Conservation (phyloP, 2,113 vertebrate species). For the Passer domesticus region DNA sequence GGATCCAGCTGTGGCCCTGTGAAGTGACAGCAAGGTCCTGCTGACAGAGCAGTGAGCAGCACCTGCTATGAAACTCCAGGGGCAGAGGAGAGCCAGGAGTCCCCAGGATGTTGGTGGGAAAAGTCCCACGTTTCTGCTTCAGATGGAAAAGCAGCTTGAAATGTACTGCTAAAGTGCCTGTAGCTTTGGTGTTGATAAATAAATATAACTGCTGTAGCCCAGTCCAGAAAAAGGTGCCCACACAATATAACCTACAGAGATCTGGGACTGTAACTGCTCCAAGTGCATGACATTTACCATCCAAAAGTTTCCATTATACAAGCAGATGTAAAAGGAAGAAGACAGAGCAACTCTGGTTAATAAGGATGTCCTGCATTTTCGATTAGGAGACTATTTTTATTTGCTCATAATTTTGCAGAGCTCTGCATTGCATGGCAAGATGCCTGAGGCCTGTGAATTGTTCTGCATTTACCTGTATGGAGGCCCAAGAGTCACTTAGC, state of each 20-base stretch:
- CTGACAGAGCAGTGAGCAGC: not conserved
- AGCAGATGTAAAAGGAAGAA: not conserved
- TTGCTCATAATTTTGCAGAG: not conserved
- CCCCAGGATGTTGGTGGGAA: not conserved
- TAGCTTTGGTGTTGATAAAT: not conserved
- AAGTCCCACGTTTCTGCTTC: not conserved
- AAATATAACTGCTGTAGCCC: not conserved
- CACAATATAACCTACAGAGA: not conserved
- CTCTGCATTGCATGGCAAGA: not conserved
- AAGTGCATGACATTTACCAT: not conserved
- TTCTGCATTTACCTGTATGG: not conserved
- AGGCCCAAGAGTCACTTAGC: not conserved
- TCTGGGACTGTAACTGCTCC: not conserved
- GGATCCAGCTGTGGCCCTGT: not conserved
- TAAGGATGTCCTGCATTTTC: not conserved
- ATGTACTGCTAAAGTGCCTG: not conserved
- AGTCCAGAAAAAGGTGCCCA: not conserved
- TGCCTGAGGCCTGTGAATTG: not conserved
- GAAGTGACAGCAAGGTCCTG: not conserved
- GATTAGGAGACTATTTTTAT: not conserved
- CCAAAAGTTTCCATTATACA: not conserved
- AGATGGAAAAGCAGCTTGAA: not conserved
- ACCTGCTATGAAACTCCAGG: not conserved
- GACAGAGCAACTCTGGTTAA: not conserved
- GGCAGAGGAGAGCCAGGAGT: accelerated